phyloP scores from a whole-genome alignment of 2,113 vertebrate genomes.

The Oriolus oriolus region DNA sequence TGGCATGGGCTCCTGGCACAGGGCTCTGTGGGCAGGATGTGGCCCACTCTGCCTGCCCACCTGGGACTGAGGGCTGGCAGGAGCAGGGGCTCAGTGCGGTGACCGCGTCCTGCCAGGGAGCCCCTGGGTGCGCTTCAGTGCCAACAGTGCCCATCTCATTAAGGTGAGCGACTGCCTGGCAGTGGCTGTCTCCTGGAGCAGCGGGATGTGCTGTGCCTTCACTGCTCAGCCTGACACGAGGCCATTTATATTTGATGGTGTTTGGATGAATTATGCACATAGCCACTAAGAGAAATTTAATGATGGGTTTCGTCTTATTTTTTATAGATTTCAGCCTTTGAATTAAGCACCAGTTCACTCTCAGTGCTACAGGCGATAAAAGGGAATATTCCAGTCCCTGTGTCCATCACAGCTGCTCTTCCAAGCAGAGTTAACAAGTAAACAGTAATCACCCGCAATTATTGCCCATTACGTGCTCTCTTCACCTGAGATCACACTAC shows the following conservation, averaged over 20 bases:
- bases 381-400: constrained; percentile 17
- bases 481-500: constrained; percentile 71
- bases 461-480: constrained; percentile 75
- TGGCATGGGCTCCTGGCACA: fast-evolving
- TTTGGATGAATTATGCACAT: constrained; percentile 91
- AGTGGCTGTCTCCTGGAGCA: background rate
- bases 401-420: constrained; percentile 24
- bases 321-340: constrained; percentile 75
- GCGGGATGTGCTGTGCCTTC: background rate
- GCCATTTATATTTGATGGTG: constrained; percentile 89
- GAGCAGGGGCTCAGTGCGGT: background rate
- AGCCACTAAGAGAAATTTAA: constrained; percentile 87
- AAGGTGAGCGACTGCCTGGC: background rate
- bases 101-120: background rate
- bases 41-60: background rate
- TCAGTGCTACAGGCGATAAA: background rate
- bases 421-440: constrained; percentile 60
- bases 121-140: background rate
- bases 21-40: background rate
- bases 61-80: background rate
- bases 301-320: constrained; percentile 75
- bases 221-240: constrained; percentile 9
- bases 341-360: constrained; percentile 75
- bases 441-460: constrained; percentile 71
- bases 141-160: background rate